A percentile compares a stretch with the other conserved stretches of the same genome.
phyloP scores from a whole-genome alignment of 2,888 invertebrate genomes.

The Dermolepida albohirtum region DNA sequence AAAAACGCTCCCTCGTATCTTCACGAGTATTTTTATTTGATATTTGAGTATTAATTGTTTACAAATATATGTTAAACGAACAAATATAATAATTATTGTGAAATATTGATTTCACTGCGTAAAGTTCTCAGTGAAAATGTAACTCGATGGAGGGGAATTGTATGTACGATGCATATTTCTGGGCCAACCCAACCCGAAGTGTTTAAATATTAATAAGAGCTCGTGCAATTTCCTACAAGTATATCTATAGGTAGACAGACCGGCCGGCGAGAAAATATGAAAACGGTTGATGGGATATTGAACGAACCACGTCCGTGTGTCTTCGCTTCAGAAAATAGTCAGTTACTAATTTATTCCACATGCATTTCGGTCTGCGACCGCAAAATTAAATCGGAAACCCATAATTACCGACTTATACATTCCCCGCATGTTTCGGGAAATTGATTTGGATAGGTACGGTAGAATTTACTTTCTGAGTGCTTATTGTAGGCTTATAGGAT shows the following conservation, averaged over 20 bases:
- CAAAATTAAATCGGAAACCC: conserved; percentile 39
- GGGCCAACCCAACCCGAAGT: conserved; percentile 24
- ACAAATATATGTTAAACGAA: no score
- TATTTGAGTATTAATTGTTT: no score
- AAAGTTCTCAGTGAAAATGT: no score
- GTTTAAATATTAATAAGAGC: conserved; percentile 32
- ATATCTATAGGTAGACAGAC: conserved; percentile 10
- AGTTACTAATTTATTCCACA: conserved; percentile 29
- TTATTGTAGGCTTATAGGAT: no score
- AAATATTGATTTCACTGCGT: no score
- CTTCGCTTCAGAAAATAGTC: conserved; percentile 14
- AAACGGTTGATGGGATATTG: conserved; percentile 32
- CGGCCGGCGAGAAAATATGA: conserved; percentile 22
- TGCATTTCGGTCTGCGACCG: conserved; percentile 20
- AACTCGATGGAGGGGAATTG: conserved; percentile 16
- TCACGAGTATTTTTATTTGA: no score
- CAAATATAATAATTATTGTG: no score
- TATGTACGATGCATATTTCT: conserved; percentile 21
- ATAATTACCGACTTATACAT: conserved; percentile 41
- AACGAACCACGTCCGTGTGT: conserved; percentile 17
- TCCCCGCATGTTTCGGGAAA: conserved; percentile 35
- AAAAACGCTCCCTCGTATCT: no score
- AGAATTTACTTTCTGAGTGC: no score
- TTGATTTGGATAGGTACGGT: conserved; percentile 30
- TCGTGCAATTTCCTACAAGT: conserved; percentile 21